Base-by-base conservation (phyloP, 2,888 invertebrate genomes). In the Notodonta ziczac region DNA sequence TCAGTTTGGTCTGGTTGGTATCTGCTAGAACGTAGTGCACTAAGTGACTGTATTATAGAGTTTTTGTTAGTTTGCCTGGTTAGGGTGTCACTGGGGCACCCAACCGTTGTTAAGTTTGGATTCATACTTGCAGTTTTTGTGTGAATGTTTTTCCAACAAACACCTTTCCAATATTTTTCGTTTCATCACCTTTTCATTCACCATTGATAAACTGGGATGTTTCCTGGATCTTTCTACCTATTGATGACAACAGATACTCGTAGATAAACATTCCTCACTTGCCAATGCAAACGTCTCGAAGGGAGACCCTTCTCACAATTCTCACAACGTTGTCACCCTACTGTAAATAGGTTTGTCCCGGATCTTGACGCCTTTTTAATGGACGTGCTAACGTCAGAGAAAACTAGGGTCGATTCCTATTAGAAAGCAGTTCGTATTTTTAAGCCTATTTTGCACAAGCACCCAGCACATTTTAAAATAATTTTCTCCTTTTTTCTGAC, bases 241-340 rank as follows among this genome's bases (percentile, higher is more conserved):
- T 48, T n/a, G 10, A 48, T 7, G 50, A 14, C 50, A 12, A 5
- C 9, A 50, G 2, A 14, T 44, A 13, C 46, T 13, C 46, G n/a
- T 50, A 16, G 50, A 8, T 50, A 50, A 50, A 52, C 46, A 57
- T 24, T 62, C 66, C 67, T 62, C 59, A 67, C 52, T 57, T 57
- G 35, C 56, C 57, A 60, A 62, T 63, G 58, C 62, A 65, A 65
- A 60, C 66, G 63, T 60, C 56, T 56, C 51, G 61, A 61, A 58
- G 62, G 56, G 58, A 58, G 56, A 72, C 80, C 79, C 79, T 74
- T 62, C 74, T 80, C 80, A 74, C 59, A 58, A 69, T 75, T 66
- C 5, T 46, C 12, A 14, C 48, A 35, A 7, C 35, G 35, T 52
- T 73, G 77, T 69, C 74, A 65, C 68, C 63, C 63, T 61, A 55